Base-by-base conservation (phyloP, 2,888 invertebrate genomes). In the Willowsia nigromaculata region DNA sequence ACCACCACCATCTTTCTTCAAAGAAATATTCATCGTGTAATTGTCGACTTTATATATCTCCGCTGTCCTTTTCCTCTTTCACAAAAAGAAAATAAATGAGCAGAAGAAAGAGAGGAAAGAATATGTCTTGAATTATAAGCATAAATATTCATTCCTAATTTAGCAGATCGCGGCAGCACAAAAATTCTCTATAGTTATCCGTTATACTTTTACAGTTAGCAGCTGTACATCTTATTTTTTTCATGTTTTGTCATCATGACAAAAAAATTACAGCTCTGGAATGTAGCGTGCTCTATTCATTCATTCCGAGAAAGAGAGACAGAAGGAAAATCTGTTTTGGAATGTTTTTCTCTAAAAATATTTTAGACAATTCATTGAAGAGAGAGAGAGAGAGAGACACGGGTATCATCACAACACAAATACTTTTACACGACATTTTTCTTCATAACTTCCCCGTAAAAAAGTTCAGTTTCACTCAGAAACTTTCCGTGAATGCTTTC, bases 221-320 rank as follows among this genome's bases (percentile, higher is more conserved):
- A 37, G 33, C 62, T 30, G 27, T 30, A 68, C 37, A 65, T 37
- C 33, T 37, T 25, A 4, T 68, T 50, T 27, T 74, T 74, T 47
- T 25, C 43, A 47, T 65, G 47, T 33, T 65, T 71, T 76, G 76
- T 85, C 76, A 50, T 84, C 84, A 76, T 76, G 85, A 76, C 76
- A 85, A 62, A 62, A 85, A 62, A 62, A 85, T 76, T 85, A 85
- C 85, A 85, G 50, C 85, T n/a, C n/a, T 76, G 85, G 76, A 84
- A 84, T 74, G 43, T 59, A 9, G 18, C 18, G 0, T 50, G 40
- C 27, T 59, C 43, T 59, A 59, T 83, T 65, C 27, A 13, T 30
- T 71, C 37, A 59, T 25, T 59, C n/a, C n/a, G 50, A n/a, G n/a
- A 50, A 1, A 50, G 62, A 65, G n/a, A 65, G 62, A 30, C 22